phyloP scores from a whole-genome alignment of 35 echinoderm and acorn worm genomes.

The Acanthaster planci region DNA sequence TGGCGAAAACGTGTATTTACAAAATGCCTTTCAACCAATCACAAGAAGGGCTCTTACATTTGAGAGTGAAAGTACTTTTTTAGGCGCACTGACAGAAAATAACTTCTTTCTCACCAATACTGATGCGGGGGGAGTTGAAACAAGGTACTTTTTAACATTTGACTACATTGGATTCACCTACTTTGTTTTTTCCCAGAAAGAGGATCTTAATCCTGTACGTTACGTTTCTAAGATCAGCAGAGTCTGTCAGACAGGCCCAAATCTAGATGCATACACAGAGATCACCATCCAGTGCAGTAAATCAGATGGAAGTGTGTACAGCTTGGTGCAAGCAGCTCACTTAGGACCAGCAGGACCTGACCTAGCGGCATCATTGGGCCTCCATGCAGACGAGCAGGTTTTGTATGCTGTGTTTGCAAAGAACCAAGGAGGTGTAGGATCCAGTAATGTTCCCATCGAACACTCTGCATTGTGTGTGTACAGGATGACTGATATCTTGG shows the following conservation, averaged over 20 bases:
- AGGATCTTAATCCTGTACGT: not conserved
- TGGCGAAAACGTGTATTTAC: not conserved
- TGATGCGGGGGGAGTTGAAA: not conserved
- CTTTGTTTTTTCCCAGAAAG: conserved; percentile 14
- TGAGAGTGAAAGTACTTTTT: not conserved
- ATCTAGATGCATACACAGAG: not conserved
- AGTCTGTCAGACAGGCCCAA: not conserved
- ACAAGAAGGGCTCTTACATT: not conserved
- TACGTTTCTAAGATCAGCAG: conserved; percentile 3
- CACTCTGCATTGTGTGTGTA: conserved; percentile 32
- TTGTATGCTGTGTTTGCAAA: conserved; percentile 29
- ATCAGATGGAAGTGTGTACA: not conserved
- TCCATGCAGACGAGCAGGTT: conserved; percentile 10
- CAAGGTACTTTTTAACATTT: not conserved
- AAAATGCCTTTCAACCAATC: not conserved
- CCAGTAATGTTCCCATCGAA: not conserved
- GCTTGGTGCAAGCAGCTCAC: conserved; percentile 32
- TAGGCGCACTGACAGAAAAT: not conserved
- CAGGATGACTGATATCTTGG: conserved; percentile 25
- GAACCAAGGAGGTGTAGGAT: not conserved
- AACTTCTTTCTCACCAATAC: not conserved
- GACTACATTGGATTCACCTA: conserved; percentile 1
- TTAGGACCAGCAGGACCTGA: conserved; percentile 27
- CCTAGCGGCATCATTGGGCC: not conserved
- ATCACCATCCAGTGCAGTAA: not conserved